Evolutionary conservation across 23 tunicate genomes (phyloP).

Genomic region (Halocynthia roretzi): DNA sequence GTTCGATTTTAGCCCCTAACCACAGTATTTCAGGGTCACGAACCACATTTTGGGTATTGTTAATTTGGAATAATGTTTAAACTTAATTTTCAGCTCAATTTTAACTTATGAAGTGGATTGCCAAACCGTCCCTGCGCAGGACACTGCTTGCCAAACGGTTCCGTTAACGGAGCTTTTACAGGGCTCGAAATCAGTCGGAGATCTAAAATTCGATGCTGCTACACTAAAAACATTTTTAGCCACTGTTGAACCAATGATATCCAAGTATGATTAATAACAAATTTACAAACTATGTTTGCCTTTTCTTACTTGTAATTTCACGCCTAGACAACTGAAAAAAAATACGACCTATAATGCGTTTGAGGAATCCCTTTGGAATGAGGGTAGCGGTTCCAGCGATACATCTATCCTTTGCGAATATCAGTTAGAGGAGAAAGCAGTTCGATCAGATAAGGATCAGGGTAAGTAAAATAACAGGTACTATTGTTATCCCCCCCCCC

Average conservation of each 20-base stretch:
- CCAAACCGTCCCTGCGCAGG: slow-evolving; percentile 49
- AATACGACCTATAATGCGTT: slow-evolving; percentile 9
- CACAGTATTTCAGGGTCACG: no score
- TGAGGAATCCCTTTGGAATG: slow-evolving; percentile 12
- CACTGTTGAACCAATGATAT: slow-evolving; percentile 50
- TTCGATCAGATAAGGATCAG: slow-evolving; percentile 1
- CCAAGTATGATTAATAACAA: slow-evolving; percentile 33
- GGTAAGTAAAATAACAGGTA: not conserved
- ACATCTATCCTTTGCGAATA: slow-evolving; percentile 15
- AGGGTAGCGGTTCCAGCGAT: slow-evolving; percentile 19
- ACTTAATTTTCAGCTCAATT: slow-evolving; percentile 37
- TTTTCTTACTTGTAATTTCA: not conserved
- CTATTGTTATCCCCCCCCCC: no score
- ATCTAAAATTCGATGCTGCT: slow-evolving; percentile 17
- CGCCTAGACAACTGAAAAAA: slow-evolving; percentile 7
- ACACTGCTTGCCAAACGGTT: slow-evolving; percentile 71
- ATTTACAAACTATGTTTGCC: not conserved
- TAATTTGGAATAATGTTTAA: not conserved
- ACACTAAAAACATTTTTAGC: slow-evolving; percentile 26
- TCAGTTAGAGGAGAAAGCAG: slow-evolving; percentile 7
- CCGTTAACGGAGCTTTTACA: slow-evolving; percentile 34
- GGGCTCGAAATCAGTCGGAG: slow-evolving; percentile 1
- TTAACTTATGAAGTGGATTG: slow-evolving; percentile 68
- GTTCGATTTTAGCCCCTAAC: no score
- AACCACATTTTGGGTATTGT: not conserved